These are phyloP conservation scores for Drepana falcataria DNA, from an alignment of 2,888 invertebrate species.

Conservation along the genomic window DNA sequence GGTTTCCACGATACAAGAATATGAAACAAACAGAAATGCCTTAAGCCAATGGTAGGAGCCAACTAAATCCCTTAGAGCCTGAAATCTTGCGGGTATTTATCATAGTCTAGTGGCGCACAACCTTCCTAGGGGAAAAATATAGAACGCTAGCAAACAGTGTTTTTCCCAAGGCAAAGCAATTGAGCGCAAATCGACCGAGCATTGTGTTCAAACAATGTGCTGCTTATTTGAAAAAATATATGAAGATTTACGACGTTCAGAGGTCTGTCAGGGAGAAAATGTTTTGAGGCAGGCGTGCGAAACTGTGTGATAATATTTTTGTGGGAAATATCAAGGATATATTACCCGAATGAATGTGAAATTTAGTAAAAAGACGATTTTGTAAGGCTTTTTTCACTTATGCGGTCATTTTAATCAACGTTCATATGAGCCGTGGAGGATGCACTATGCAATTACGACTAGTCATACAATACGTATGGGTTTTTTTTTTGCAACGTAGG, in stretches of 20 bases:
- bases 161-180: not conserved
- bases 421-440: too few species aligned
- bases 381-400: too few species aligned
- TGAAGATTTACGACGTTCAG: not conserved
- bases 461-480: too few species aligned
- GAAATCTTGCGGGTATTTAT: slow-evolving; percentile 9
- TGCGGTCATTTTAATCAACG: too few species aligned
- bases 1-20: too few species aligned
- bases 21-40: not conserved
- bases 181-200: not conserved
- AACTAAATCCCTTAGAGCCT: slow-evolving; percentile 7
- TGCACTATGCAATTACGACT: too few species aligned
- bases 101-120: slow-evolving; percentile 11
- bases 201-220: not conserved
- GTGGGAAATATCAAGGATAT: not conserved
- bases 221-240: not conserved
- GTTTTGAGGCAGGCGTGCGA: not conserved
- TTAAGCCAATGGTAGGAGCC: slow-evolving; percentile 4
- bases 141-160: not conserved
- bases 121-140: slow-evolving; percentile 4
- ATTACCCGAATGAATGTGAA: too few species aligned
- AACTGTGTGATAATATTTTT: not conserved
- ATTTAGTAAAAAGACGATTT: too few species aligned
- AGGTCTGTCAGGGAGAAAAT: not conserved
- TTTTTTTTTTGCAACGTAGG: too few species aligned